These are phyloP conservation scores for Epizoanthus stellaris DNA, from an alignment of 92 coral and sea anemone species.

Conservation along the genomic window DNA sequence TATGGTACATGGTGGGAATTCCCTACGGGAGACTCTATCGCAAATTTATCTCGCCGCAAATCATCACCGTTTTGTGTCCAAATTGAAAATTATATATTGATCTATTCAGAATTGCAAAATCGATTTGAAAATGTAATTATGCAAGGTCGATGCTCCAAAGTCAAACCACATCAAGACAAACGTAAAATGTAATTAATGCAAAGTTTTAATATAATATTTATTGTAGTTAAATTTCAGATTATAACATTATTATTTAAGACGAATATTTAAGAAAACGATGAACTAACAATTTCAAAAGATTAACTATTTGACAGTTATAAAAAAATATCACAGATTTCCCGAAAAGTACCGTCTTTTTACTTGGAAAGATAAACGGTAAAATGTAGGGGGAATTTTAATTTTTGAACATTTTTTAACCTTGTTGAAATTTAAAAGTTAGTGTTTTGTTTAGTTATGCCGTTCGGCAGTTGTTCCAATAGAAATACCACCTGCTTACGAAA, in stretches of 20 bases:
- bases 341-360: not conserved
- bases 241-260: not conserved
- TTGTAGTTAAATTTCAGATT: slow-evolving; percentile 1
- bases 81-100: not conserved
- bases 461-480: slow-evolving; percentile 1
- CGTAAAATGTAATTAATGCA: not conserved
- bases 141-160: not conserved
- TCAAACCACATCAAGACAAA: slow-evolving; percentile 9
- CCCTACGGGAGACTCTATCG: not conserved
- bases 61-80: not conserved
- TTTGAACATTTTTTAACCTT: not conserved
- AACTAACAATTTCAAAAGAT: not conserved
- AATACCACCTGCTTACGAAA: not conserved
- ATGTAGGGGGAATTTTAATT: not conserved
- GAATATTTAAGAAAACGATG: slow-evolving; percentile 19
- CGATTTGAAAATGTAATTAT: not conserved
- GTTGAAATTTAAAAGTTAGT: not conserved
- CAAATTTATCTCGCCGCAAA: too few relatives aligned
- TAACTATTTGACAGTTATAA: not conserved
- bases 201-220: slow-evolving; percentile 1
- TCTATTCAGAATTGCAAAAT: not conserved
- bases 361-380: not conserved
- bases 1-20: not conserved
- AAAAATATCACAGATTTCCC: not conserved
- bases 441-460: not conserved